Conservation (phyloP, 30 jellyfish, hydroid and myxozoan genomes). For the Aurelia coerulea region DNA sequence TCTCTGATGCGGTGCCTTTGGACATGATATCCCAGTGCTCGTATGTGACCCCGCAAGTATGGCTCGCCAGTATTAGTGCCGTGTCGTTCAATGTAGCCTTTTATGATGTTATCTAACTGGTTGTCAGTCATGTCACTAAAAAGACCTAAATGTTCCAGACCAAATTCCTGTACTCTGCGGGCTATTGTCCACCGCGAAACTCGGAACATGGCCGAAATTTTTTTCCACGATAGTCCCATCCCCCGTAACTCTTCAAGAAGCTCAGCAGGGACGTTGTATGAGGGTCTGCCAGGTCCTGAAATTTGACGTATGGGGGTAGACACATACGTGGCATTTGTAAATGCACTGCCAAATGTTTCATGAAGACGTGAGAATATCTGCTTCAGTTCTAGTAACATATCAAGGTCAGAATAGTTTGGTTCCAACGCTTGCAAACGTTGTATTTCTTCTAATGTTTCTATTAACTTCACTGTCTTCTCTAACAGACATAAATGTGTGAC, state of each 20-base stretch:
- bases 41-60: not conserved
- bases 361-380: too few relatives aligned
- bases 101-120: too few relatives aligned
- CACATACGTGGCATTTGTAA: too few relatives aligned
- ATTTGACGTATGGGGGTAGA: too few relatives aligned
- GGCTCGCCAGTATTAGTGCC: slow-evolving; percentile 52
- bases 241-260: slow-evolving; percentile 25
- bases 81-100: slow-evolving; percentile 5
- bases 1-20: slow-evolving; percentile 25
- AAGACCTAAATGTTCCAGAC: too few relatives aligned
- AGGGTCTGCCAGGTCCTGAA: slow-evolving; percentile 47
- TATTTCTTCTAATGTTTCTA: not conserved
- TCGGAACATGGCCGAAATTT: slow-evolving; percentile 8
- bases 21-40: slow-evolving; percentile 2
- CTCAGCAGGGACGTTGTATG: not conserved
- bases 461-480: not conserved
- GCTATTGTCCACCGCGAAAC: slow-evolving; percentile 70
- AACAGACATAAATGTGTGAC: not conserved
- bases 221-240: slow-evolving; percentile 26
- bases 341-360: too few relatives aligned
- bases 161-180: too few relatives aligned
- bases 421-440: too few relatives aligned
- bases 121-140: too few relatives aligned
- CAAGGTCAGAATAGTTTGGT: too few relatives aligned
- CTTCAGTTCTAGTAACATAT: too few relatives aligned